Evolutionary conservation across 2,113 vertebrate species (phyloP).

Genomic region (Bucco capensis): DNA sequence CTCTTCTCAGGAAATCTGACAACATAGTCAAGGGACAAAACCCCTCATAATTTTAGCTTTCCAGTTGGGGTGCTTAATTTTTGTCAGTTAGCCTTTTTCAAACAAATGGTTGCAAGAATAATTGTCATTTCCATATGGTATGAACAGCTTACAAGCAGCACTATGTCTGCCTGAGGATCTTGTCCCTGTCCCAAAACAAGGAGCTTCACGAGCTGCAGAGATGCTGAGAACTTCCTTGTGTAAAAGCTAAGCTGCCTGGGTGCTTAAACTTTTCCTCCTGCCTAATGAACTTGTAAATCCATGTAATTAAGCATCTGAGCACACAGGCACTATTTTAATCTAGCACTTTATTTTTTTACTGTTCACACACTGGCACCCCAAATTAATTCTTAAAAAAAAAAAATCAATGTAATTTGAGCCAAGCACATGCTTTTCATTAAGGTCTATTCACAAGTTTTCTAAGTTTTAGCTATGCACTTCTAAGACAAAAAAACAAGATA

Average conservation of each 20-base stretch:
- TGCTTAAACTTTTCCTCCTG: neutral
- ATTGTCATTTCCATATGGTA: neutral
- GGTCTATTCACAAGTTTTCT: neutral
- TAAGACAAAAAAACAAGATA: neutral
- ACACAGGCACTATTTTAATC: neutral
- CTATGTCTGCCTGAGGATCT: neutral
- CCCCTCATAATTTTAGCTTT: neutral
- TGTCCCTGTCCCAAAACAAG: neutral
- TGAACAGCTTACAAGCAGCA: neutral
- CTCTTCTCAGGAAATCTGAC: neutral
- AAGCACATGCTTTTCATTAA: neutral
- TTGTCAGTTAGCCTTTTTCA: neutral
- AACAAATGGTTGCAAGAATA: neutral
- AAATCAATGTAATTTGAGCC: neutral
- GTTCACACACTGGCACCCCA: neutral
- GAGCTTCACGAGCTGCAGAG: neutral
- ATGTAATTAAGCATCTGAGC: neutral
- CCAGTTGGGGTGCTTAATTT: neutral
- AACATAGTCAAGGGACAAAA: neutral
- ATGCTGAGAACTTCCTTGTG: neutral
- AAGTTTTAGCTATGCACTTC: neutral
- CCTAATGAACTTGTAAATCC: slow-evolving; percentile 18
- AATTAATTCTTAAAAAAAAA: neutral
- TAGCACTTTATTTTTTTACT: neutral
- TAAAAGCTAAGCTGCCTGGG: neutral